Evolutionary conservation across 2,888 invertebrate species (phyloP).

Genomic region (Lacanobia wlatinum): DNA sequence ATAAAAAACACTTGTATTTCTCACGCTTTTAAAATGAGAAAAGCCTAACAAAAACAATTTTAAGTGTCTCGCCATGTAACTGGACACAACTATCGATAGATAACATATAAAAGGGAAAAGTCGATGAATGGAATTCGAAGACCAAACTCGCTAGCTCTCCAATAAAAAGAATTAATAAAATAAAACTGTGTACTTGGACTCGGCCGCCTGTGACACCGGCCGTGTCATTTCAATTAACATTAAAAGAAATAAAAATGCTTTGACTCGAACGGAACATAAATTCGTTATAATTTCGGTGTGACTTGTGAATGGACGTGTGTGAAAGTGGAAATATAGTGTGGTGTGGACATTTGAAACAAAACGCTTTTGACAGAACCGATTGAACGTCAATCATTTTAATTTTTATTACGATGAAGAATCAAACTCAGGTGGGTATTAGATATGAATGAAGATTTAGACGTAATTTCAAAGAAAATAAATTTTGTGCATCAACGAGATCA

Average conservation of each 20-base stretch:
- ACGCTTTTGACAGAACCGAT: slow-evolving; percentile 15
- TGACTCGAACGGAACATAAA: slow-evolving; percentile 73
- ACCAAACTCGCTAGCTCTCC: slow-evolving; percentile 77
- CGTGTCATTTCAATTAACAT: slow-evolving; percentile 89
- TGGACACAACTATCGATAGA: slow-evolving; percentile 73
- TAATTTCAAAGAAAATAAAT: background rate
- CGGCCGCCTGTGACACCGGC: slow-evolving; percentile 77
- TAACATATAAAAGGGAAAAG: slow-evolving; percentile 84
- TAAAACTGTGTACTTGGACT: slow-evolving; percentile 75
- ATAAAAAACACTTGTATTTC: background rate
- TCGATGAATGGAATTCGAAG: slow-evolving; percentile 82
- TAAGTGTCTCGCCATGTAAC: slow-evolving; percentile 73
- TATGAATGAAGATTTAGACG: background rate
- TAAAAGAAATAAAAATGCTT: slow-evolving; percentile 82
- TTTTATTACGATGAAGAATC: background rate
- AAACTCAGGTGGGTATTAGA: background rate
- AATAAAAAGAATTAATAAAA: slow-evolving; percentile 84
- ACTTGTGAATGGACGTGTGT: slow-evolving; percentile 68
- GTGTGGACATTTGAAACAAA: slow-evolving; percentile 25
- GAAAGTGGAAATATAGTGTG: slow-evolving; percentile 71
- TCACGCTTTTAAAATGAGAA: background rate
- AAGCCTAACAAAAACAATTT: slow-evolving; percentile 1
- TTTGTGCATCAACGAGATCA: background rate
- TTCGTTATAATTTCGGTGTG: slow-evolving; percentile 77
- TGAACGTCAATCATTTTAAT: slow-evolving; percentile 8